These are phyloP conservation scores for Daboia siamensis DNA, from an alignment of 2,113 vertebrate species.

Conservation along the genomic window DNA sequence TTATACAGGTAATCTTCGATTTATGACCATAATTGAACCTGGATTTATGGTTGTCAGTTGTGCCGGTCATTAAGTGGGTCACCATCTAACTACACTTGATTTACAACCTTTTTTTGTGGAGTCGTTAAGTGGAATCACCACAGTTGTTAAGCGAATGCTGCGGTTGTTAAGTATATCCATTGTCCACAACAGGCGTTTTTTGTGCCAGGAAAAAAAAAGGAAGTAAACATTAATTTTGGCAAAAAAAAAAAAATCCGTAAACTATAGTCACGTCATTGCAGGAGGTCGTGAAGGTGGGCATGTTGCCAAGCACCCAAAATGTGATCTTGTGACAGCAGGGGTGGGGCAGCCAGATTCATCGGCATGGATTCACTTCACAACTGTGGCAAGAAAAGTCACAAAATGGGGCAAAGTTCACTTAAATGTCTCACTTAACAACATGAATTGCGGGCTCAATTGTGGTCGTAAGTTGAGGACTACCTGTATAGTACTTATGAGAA, in stretches of 20 bases:
- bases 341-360: neutral
- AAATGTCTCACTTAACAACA: too few species aligned
- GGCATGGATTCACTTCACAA: too few species aligned
- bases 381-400: too few species aligned
- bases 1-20: neutral
- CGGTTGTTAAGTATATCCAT: neutral
- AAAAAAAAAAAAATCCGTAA: too few species aligned
- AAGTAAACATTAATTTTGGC: too few species aligned
- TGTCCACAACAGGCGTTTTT: neutral
- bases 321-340: neutral
- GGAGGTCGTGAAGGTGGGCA: neutral
- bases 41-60: neutral
- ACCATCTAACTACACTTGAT: neutral
- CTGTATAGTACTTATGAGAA: neutral
- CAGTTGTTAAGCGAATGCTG: neutral
- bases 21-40: neutral
- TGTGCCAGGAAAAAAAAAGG: neutral
- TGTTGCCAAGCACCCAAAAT: neutral
- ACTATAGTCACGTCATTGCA: neutral
- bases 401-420: too few species aligned
- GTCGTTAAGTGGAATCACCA: neutral
- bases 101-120: neutral
- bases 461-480: neutral
- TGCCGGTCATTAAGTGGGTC: neutral
- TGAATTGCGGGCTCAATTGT: too few species aligned